Conservation (phyloP, 2,888 invertebrate genomes). For the Thyatira batis region DNA sequence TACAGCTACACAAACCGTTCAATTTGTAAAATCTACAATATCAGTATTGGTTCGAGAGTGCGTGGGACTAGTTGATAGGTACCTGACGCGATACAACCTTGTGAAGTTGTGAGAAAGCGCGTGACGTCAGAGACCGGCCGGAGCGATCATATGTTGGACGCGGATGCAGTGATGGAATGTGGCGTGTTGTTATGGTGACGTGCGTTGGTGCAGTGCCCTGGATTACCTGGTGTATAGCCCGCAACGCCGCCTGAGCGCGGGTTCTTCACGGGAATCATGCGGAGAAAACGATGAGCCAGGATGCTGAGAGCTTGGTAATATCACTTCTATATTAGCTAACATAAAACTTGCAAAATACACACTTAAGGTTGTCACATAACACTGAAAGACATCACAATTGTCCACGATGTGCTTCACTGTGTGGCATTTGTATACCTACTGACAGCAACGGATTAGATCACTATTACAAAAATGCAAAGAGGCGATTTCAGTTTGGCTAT, state of each 20-base stretch:
- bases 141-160: conserved; percentile 79
- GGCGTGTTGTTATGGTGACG: conserved; percentile 76
- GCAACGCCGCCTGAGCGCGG: conserved; percentile 67
- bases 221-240: conserved; percentile 63
- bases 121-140: conserved; percentile 79
- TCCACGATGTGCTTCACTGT: conserved; percentile 9
- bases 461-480: conserved; percentile 40
- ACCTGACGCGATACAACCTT: conserved; percentile 57
- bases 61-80: conserved; percentile 31
- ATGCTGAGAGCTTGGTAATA: conserved; percentile 88
- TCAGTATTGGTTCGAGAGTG: conserved; percentile 39
- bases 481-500: conserved; percentile 53
- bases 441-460: conserved; percentile 36
- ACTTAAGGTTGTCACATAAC: background rate
- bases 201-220: conserved; percentile 67
- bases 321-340: conserved; percentile 57
- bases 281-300: conserved; percentile 87
- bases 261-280: conserved; percentile 81
- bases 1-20: conserved; percentile 53
- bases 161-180: conserved; percentile 82
- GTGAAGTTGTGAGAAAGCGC: conserved; percentile 72
- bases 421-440: conserved; percentile 19
- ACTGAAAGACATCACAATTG: background rate
- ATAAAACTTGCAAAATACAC: background rate
- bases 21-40: conserved; percentile 44